A percentile compares a stretch with the other conserved stretches of the same genome.
Evolutionary conservation across 2,113 vertebrate species (phyloP).

Genomic region (Balaeniceps rex): DNA sequence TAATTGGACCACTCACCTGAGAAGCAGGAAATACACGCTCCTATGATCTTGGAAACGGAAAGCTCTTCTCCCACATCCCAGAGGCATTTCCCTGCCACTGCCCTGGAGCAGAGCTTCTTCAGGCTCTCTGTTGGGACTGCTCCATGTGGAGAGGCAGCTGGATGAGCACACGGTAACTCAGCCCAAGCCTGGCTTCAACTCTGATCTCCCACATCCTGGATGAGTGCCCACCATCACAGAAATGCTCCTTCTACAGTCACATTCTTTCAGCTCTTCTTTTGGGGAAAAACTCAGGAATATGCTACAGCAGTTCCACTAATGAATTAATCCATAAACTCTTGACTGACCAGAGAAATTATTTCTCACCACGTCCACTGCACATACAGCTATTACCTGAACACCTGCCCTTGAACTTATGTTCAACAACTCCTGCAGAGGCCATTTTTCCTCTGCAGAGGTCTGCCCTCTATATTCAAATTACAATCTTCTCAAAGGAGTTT

Average conservation of each 20-base stretch:
- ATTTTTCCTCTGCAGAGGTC: not conserved
- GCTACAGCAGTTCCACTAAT: not conserved
- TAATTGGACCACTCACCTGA: not conserved
- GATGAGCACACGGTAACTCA: not conserved
- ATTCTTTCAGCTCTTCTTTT: not conserved
- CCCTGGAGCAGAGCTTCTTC: not conserved
- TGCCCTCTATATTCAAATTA: not conserved
- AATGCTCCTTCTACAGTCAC: not conserved
- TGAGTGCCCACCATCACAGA: not conserved
- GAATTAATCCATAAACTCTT: not conserved
- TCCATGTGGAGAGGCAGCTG: slow-evolving; percentile 2
- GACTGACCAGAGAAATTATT: not conserved
- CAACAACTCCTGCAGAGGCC: not conserved
- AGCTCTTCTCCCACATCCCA: not conserved
- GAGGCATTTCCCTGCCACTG: not conserved
- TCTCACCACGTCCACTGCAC: not conserved
- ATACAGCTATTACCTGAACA: not conserved
- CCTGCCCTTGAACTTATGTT: not conserved
- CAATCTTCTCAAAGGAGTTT: not conserved
- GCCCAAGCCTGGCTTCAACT: not conserved
- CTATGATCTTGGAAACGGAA: not conserved
- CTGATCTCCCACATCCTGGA: slow-evolving; percentile 3
- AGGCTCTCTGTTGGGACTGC: not conserved
- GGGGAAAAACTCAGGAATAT: not conserved
- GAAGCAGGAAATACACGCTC: rapidly evolving